phyloP scores from a whole-genome alignment of 2,113 vertebrate genomes.

The Sorex araneus region DNA sequence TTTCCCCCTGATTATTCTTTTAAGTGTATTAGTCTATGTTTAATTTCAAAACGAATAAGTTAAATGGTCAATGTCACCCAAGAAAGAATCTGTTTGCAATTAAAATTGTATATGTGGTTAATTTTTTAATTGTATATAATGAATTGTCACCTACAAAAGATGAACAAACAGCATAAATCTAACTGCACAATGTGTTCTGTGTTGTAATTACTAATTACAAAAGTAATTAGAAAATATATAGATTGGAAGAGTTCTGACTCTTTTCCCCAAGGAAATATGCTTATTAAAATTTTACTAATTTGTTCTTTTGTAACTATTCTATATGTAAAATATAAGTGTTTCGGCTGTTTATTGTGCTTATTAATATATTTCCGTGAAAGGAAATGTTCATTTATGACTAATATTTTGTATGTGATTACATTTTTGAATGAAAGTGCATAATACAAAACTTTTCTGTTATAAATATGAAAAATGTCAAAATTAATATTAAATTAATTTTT shows the following conservation, averaged over 20 bases:
- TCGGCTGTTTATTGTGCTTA: not conserved
- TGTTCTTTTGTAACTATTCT: slow-evolving; percentile 6
- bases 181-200: not conserved
- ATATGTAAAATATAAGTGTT: slow-evolving; percentile 21
- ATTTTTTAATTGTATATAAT: slow-evolving; percentile 15
- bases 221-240: slow-evolving; percentile 7
- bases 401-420: slow-evolving; percentile 50
- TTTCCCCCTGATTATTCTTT: not conserved
- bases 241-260: not conserved
- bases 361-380: not conserved
- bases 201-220: no score
- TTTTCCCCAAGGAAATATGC: not conserved
- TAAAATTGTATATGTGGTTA: slow-evolving; percentile 24
- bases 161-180: not conserved
- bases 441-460: not conserved
- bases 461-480: slow-evolving; percentile 39
- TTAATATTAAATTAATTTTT: not conserved
- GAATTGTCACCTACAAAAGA: not conserved
- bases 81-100: not conserved
- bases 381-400: not conserved
- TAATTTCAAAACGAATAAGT: not conserved
- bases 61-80: not conserved
- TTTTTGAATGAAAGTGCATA: not conserved
- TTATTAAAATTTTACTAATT: not conserved
- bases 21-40: not conserved